phyloP scores from a whole-genome alignment of 1,140 invertebrate genomes.

The Pseudomyrmex cubaensis region DNA sequence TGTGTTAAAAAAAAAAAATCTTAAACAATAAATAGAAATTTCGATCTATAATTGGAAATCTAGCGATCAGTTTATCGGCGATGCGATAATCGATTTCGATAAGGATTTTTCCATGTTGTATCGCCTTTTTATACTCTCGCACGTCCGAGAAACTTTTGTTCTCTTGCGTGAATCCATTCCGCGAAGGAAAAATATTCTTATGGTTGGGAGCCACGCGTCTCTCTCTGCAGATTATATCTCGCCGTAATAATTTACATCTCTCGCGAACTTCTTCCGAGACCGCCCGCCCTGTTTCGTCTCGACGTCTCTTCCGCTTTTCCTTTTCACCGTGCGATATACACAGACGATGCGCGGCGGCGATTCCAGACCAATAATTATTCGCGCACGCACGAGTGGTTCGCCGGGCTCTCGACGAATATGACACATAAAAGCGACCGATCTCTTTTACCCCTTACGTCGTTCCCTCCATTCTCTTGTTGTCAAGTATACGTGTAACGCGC shows the following conservation, averaged over 20 bases:
- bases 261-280: neutral
- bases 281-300: neutral
- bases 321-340: constrained; percentile 1
- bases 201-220: neutral
- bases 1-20: too few relatives aligned
- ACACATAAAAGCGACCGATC: constrained; percentile 43
- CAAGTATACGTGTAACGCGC: neutral
- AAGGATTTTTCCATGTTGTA: neutral
- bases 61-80: neutral
- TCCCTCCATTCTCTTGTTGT: constrained; percentile 23
- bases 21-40: neutral
- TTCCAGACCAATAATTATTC: constrained; percentile 57
- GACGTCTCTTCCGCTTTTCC: constrained; percentile 42
- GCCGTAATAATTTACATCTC: constrained; percentile 35
- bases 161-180: neutral
- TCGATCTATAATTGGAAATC: constrained; percentile 6
- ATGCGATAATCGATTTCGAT: neutral
- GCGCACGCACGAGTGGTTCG: constrained; percentile 13
- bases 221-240: constrained; percentile 4
- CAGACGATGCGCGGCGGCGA: constrained; percentile 1
- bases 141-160: neutral
- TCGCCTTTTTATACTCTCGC: neutral
- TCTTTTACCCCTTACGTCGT: neutral
- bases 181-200: neutral
- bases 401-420: neutral